A percentile compares a stretch with the other conserved stretches of the same genome.
phyloP scores from a whole-genome alignment of 1,140 invertebrate species.

The Branchinecta lindahli region DNA sequence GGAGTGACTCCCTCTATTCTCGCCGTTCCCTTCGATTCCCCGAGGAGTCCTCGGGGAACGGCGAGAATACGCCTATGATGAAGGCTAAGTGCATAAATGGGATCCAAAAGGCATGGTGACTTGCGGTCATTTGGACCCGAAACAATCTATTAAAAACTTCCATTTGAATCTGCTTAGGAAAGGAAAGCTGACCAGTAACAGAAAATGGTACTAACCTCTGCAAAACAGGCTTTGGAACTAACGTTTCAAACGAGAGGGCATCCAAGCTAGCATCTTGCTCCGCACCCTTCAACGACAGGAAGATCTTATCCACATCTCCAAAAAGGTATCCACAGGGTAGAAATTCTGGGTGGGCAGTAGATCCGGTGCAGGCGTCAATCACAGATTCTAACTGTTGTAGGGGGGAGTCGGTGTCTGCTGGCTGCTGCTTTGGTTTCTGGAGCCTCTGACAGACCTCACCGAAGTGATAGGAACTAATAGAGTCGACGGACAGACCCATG shows the following conservation, averaged over 20 bases:
- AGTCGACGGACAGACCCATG: slow-evolving; percentile 73
- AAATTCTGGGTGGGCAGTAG: slow-evolving; percentile 54
- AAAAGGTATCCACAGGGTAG: slow-evolving; percentile 85
- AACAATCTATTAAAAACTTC: no score
- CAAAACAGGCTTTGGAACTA: slow-evolving; percentile 89
- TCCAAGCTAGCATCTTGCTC: slow-evolving; percentile 76
- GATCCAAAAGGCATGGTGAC: no score
- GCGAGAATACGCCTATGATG: no score
- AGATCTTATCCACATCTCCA: slow-evolving; percentile 48
- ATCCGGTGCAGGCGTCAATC: slow-evolving; percentile 33
- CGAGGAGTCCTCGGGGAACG: no score
- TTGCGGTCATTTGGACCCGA: no score
- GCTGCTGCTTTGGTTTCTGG: slow-evolving; percentile 23
- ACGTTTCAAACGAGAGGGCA: slow-evolving; percentile 81
- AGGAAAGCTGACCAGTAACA: no score
- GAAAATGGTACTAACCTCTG: slow-evolving; percentile 42
- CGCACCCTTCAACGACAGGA: slow-evolving; percentile 46
- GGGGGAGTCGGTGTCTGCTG: not conserved
- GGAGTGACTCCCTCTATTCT: no score
- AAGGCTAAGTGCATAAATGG: no score
- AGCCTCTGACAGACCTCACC: slow-evolving; percentile 53
- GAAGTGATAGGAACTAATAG: slow-evolving; percentile 78
- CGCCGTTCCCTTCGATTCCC: no score
- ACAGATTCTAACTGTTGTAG: not conserved
- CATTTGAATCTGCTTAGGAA: no score